A percentile compares a stretch with the other conserved stretches of the same genome.
Conservation (phyloP, 2,113 vertebrate species). For the Apistogramma diplotaenia region DNA sequence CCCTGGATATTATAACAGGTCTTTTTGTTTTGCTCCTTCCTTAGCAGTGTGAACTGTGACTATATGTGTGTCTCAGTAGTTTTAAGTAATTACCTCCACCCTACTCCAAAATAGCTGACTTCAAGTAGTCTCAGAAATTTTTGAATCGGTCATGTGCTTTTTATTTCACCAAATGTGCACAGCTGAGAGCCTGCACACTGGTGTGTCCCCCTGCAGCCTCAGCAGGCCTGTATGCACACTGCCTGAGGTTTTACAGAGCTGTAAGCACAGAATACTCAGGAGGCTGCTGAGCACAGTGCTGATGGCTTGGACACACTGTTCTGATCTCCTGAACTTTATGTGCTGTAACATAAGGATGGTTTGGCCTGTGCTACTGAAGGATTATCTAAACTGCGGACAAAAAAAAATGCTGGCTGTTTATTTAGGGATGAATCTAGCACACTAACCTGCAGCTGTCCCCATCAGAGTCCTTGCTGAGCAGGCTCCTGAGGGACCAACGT, state of each 20-base stretch:
- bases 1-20: background rate
- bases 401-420: background rate
- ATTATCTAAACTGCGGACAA: background rate
- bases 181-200: slow-evolving; percentile 14
- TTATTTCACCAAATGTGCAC: background rate
- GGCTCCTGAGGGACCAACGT: slow-evolving; percentile 77
- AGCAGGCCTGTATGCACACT: slow-evolving; percentile 38
- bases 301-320: slow-evolving; percentile 2
- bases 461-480: slow-evolving; percentile 76
- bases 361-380: background rate
- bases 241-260: slow-evolving; percentile 6
- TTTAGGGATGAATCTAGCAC: slow-evolving; percentile 19
- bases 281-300: slow-evolving; percentile 5
- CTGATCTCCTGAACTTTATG: background rate
- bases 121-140: background rate
- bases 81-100: slow-evolving; percentile 40
- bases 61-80: background rate
- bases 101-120: slow-evolving; percentile 21
- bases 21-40: background rate
- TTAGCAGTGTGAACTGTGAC: background rate
- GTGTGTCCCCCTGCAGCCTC: slow-evolving; percentile 7
- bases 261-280: slow-evolving; percentile 8
- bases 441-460: slow-evolving; percentile 80
- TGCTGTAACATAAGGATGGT: background rate
- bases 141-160: background rate